Conservation (phyloP, 2,797 vertebrate genomes). For the Otolemur crassicaudatus region DNA sequence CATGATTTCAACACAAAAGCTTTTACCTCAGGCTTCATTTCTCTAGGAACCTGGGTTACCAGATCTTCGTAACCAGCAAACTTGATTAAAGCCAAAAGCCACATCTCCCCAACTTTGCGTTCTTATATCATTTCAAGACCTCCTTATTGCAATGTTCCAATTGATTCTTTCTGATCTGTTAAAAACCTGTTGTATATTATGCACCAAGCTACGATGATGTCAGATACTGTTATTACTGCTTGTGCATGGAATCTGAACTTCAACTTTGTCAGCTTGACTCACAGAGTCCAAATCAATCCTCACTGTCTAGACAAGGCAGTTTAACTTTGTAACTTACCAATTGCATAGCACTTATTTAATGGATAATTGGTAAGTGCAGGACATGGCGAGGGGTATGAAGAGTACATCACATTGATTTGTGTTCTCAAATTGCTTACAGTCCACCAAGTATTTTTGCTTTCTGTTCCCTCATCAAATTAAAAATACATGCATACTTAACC, state of each 20-base stretch:
- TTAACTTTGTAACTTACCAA: slow-evolving; percentile 64
- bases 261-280: slow-evolving; percentile 39
- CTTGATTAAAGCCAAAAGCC: background rate
- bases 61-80: background rate
- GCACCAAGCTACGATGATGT: background rate
- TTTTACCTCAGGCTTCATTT: background rate
- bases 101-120: background rate
- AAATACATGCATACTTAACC: background rate
- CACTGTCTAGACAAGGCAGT: slow-evolving; percentile 69
- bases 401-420: slow-evolving; percentile 31
- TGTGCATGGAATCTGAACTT: slow-evolving; percentile 9
- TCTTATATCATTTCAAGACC: slow-evolving; percentile 14
- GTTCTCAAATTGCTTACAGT: background rate
- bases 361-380: slow-evolving; percentile 48
- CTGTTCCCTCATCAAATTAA: background rate
- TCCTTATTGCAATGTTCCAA: background rate
- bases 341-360: slow-evolving; percentile 52
- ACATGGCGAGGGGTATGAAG: background rate
- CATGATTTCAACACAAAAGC: background rate
- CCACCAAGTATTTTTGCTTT: slow-evolving; percentile 42
- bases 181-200: slow-evolving; percentile 3
- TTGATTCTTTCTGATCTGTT: background rate
- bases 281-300: slow-evolving; percentile 58
- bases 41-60: background rate
- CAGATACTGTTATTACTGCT: background rate